phyloP scores from a whole-genome alignment of 2,888 invertebrate genomes.

The Hemaris fuciformis region DNA sequence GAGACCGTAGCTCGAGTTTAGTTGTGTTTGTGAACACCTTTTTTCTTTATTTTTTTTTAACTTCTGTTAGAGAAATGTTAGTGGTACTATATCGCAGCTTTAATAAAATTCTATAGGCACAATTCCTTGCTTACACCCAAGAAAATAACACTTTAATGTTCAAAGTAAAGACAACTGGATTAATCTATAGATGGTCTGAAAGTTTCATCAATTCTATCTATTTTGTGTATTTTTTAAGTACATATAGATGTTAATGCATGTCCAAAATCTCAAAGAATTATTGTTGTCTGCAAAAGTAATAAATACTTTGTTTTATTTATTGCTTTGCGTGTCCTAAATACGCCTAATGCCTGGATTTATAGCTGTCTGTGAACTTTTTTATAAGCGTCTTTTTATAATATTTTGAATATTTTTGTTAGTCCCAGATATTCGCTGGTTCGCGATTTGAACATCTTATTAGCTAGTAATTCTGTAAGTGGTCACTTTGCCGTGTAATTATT shows the following conservation, averaged over 20 bases:
- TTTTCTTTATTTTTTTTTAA: neutral
- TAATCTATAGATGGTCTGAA: too few relatives aligned
- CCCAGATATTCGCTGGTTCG: neutral
- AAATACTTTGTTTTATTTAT: neutral
- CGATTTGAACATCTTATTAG: neutral
- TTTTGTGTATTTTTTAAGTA: too few relatives aligned
- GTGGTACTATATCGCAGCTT: too few relatives aligned
- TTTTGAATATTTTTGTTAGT: neutral
- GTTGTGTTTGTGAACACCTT: neutral
- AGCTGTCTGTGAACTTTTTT: constrained; percentile 2
- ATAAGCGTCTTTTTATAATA: neutral
- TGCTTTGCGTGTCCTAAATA: neutral
- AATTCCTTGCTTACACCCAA: too few relatives aligned
- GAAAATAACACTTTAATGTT: too few relatives aligned
- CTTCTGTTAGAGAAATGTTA: too few relatives aligned
- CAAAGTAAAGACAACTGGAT: too few relatives aligned
- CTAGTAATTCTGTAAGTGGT: neutral
- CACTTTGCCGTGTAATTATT: too few relatives aligned
- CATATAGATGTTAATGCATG: neutral
- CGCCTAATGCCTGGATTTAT: constrained; percentile 3
- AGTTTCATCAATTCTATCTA: too few relatives aligned
- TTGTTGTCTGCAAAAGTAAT: neutral
- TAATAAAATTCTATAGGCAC: too few relatives aligned
- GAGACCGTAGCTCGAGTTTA: neutral
- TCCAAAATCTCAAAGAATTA: neutral